Percentiles rank a stretch among this genome's conserved stretches.
These are phyloP conservation scores for Caenorhabditis virilis DNA, from an alignment of 2,888 invertebrate genomes.

Conservation along the genomic window DNA sequence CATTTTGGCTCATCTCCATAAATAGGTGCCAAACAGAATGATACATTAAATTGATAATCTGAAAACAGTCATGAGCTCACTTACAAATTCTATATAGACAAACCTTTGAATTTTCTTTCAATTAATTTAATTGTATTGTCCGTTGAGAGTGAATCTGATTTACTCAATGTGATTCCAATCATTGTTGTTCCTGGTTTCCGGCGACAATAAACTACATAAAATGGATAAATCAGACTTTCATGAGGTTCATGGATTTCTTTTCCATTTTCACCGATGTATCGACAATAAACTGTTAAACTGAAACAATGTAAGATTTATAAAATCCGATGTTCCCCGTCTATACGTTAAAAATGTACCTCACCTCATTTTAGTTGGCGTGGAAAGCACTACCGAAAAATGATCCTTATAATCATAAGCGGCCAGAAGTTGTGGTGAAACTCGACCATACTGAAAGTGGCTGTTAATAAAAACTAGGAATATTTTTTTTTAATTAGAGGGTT, in stretches of 20 bases:
- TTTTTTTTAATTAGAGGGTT: too few relatives aligned
- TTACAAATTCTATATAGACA: too few relatives aligned
- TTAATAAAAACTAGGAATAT: too few relatives aligned
- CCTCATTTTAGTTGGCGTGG: slow-evolving; percentile 14
- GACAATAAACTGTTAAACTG: too few relatives aligned
- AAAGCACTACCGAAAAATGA: slow-evolving; percentile 19
- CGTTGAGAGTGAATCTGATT: slow-evolving; percentile 4
- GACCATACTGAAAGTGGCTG: neutral
- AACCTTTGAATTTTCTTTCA: slow-evolving; percentile 20
- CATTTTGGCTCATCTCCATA: slow-evolving; percentile 37
- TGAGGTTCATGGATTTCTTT: slow-evolving; percentile 16
- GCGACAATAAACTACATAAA: slow-evolving; percentile 32
- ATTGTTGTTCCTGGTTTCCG: slow-evolving; percentile 5
- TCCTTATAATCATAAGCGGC: slow-evolving; percentile 30
- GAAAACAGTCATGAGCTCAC: too few relatives aligned
- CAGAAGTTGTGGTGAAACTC: slow-evolving; percentile 4
- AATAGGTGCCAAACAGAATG: slow-evolving; percentile 30
- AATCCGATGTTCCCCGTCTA: too few relatives aligned
- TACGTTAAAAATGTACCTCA: too few relatives aligned
- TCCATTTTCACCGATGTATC: slow-evolving; percentile 21
- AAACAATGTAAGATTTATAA: too few relatives aligned
- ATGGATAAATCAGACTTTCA: slow-evolving; percentile 24
- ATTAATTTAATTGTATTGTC: slow-evolving; percentile 16
- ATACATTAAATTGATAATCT: slow-evolving; percentile 27
- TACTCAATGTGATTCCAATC: slow-evolving; percentile 13